A percentile compares a stretch with the other conserved stretches of the same genome.
These are phyloP conservation scores for Brachionus sp. DNA, from an alignment of 1,140 invertebrate species.

Conservation along the genomic window DNA sequence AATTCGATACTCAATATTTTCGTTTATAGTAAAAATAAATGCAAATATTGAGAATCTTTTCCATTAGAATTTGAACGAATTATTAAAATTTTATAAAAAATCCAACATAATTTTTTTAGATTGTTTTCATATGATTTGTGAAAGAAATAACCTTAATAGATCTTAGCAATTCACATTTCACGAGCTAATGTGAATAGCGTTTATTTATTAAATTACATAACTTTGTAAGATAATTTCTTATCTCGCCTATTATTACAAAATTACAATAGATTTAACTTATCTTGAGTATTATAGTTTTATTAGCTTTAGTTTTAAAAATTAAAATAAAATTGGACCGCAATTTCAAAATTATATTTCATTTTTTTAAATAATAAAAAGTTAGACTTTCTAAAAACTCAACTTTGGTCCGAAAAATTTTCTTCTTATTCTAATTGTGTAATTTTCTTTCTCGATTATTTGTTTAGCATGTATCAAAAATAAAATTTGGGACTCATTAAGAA, in stretches of 20 bases:
- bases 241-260: not conserved
- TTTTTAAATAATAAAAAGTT: too few relatives aligned
- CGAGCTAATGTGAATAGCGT: not conserved
- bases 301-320: not conserved
- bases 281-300: not conserved
- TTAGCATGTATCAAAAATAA: too few relatives aligned
- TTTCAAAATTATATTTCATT: too few relatives aligned
- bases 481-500: too few relatives aligned
- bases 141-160: not conserved
- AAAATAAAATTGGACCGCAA: too few relatives aligned
- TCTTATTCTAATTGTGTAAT: too few relatives aligned
- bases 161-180: not conserved
- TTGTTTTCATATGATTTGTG: not conserved
- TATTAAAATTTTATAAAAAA: slow-evolving; percentile 1
- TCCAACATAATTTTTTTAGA: not conserved
- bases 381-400: too few relatives aligned
- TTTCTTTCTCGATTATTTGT: too few relatives aligned
- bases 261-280: not conserved
- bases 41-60: slow-evolving; percentile 27
- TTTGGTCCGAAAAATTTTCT: too few relatives aligned
- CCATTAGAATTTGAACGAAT: not conserved
- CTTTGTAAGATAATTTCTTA: not conserved
- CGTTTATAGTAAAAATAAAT: slow-evolving; percentile 9
- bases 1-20: too few relatives aligned
- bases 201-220: not conserved